Evolutionary conservation across 1,140 invertebrate species (phyloP), one percentile per base, ranked within the genome.

Genomic region (Solenopsis fugax): DNA sequence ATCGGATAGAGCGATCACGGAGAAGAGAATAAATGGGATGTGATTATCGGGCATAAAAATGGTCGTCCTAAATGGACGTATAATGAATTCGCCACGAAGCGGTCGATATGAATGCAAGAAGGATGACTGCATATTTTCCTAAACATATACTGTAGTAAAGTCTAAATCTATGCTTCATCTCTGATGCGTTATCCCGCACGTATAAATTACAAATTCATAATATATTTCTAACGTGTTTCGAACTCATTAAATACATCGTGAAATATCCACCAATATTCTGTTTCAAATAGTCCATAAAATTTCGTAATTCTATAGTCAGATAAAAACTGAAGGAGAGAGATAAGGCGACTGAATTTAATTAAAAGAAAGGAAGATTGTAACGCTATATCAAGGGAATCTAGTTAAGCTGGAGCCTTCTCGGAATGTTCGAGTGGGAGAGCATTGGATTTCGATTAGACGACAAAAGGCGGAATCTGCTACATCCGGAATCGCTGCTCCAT

Each of bases 381-480:
- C 67, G 64, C 45, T 16, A 16, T 16, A 37, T 21, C 54, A 54
- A 73, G 16, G 50, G 69, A 86, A 76, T 80, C 69, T 52, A 69
- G 37, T 69, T 37, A 52, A 81, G 7, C 58, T 18, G 72, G 13
- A 13, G 34, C 37, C 21, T 67, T 18, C 48, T 71, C 21, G 0
- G 48, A 9, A n/a, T 80, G 75, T 45, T 18, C 45, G 52, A 87
- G 81, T 86, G 21, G 65, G 21, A 29, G 72, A 65, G 81, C 88
- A 92, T 92, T 86, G 90, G 87, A 91, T 92, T 92, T 91, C 91
- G 72, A 93, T 93, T 92, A 92, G 67, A 62, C 73, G 75, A 58
- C 85, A 90, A 90, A 89, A 88, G 75, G 41, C 48, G 24, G 18
- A 29, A 54, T 86, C 73, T 21, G 50, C 21, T 41, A 56, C 78